Percentiles rank a stretch among this genome's conserved stretches.
These are phyloP conservation scores for Mesocentrotus franciscanus DNA, from an alignment of 53 echinoderm and acorn worm genomes.

Conservation along the genomic window DNA sequence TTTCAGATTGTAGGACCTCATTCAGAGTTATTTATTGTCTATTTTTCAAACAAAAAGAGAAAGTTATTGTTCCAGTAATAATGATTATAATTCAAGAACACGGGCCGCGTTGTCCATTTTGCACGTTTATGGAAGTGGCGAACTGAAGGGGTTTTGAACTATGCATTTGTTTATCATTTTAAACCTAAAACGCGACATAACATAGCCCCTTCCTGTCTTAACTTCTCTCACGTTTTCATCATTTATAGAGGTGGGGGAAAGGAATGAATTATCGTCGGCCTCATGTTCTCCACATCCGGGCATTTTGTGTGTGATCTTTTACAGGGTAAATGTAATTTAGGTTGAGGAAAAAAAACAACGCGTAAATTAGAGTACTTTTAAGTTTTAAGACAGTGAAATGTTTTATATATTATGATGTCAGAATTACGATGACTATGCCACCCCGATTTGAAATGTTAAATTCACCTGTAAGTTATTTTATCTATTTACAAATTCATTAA, in stretches of 20 bases:
- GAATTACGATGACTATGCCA: not conserved
- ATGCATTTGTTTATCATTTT: too few relatives aligned
- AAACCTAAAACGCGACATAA: not conserved
- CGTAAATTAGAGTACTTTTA: slow-evolving; percentile 40
- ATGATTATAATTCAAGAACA: not conserved
- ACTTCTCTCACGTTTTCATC: too few relatives aligned
- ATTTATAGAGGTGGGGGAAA: not conserved
- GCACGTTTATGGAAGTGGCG: not conserved
- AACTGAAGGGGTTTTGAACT: not conserved
- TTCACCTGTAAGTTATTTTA: not conserved
- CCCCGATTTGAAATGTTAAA: not conserved
- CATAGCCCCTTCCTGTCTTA: not conserved
- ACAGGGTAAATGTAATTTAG: slow-evolving; percentile 65
- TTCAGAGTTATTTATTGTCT: not conserved
- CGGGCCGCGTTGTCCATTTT: not conserved
- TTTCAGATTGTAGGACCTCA: not conserved
- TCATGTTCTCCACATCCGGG: slow-evolving; percentile 56
- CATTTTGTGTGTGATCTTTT: slow-evolving; percentile 68
- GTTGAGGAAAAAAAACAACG: not conserved
- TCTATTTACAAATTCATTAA: not conserved
- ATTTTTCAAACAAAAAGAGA: not conserved
- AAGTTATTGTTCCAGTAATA: not conserved
- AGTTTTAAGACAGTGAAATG: slow-evolving; percentile 16
- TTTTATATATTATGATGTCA: slow-evolving; percentile 32
- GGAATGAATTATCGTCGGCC: not conserved